Evolutionary conservation across 2,797 vertebrate genomes (phyloP), one percentile per base, ranked within the genome.

Genomic region (Sardinella longiceps): DNA sequence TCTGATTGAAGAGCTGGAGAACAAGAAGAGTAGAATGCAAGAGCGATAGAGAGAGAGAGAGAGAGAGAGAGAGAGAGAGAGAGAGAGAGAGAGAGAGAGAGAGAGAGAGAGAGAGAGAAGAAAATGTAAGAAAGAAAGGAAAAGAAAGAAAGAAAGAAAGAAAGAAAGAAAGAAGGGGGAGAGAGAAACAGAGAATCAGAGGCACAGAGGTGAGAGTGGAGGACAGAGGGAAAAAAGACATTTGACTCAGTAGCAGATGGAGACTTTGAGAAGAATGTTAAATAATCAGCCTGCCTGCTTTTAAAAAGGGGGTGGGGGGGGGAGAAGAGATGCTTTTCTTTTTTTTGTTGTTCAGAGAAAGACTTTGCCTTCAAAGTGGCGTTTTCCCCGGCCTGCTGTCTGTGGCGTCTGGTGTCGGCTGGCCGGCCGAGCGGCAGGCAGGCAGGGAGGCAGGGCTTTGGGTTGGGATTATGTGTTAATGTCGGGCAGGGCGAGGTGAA

Each of bases 341-440:
- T 74, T 83, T 25, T 60, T n/a, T 91, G 94, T 95, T 94, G 92
- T 96, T 91, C 96, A 92, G 92, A 89, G 91, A 93, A 92, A 91
- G 92, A 94, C 90, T 70, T 85, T 86, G 89, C 91, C 92, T 94
- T 95, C 93, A 94, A 93, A 96, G 92, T 93, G 93, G 86, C 91
- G 50, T 93, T 89, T 87, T 86, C 81, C 37, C 33, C 4, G 39
- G 66, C 66, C 66, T 74, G 66, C 66, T 74, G 66, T 74, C 66
- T 74, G 66, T 15, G 20, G 94, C 89, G 91, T 93, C 90, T 92
- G 93, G 60, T 66, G 60, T 28, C 3, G 60, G 60, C 60, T 14
- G 66, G 30, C n/a, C n/a, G n/a, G n/a, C n/a, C n/a, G n/a, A n/a
- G n/a, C n/a, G n/a, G n/a, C n/a, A n/a, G n/a, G n/a, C n/a, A n/a